phyloP scores from a whole-genome alignment of 2,888 invertebrate genomes.

The Coenonympha arcania region DNA sequence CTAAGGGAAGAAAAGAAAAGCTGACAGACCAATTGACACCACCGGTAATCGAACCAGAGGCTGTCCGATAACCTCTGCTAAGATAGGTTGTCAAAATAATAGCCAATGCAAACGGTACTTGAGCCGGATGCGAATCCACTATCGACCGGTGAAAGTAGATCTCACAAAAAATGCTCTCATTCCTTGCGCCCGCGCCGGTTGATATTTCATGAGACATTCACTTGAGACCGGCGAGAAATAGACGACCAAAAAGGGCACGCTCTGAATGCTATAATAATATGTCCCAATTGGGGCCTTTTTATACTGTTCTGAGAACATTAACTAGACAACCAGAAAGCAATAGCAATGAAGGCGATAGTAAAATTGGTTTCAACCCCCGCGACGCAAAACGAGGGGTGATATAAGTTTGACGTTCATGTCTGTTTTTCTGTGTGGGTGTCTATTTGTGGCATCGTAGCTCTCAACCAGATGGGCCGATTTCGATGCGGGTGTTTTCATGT shows the following conservation, averaged over 20 bases:
- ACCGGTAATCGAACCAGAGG: neutral
- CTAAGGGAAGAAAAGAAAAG: no score
- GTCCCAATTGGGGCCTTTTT: neutral
- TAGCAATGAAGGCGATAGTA: neutral
- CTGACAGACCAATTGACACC: no score
- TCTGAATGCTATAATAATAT: conserved; percentile 1
- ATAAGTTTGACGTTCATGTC: no score
- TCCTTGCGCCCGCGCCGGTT: conserved; percentile 52
- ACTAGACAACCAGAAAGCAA: neutral
- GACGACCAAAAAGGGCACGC: conserved; percentile 28
- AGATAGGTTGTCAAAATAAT: conserved; percentile 39
- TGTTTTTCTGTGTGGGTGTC: no score
- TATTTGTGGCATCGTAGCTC: no score
- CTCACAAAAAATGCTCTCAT: conserved; percentile 74
- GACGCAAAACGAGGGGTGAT: no score
- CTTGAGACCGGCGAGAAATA: conserved; percentile 39
- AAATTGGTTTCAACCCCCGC: neutral
- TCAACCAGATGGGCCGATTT: no score
- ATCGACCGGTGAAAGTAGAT: conserved; percentile 70
- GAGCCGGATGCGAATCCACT: conserved; percentile 68
- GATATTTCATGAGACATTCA: conserved; percentile 71
- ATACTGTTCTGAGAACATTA: neutral
- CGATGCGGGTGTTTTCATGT: no score
- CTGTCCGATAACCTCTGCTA: neutral
- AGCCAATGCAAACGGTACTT: conserved; percentile 56